phyloP scores from a whole-genome alignment of 2,113 vertebrate genomes.

The Saguinus imperator region DNA sequence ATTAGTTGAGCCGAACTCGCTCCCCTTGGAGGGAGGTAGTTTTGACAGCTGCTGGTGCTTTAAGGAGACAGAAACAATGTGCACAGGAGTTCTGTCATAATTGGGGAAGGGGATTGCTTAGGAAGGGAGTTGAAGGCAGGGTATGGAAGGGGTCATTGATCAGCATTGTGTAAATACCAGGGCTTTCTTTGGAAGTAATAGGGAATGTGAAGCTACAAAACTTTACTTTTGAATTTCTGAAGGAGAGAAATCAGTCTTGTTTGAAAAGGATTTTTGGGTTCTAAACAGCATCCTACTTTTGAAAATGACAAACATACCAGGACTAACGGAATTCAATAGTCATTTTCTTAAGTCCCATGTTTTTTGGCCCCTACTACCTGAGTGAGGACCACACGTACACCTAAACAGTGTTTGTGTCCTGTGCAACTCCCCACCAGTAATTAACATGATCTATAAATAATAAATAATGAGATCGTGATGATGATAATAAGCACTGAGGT shows the following conservation, averaged over 20 bases:
- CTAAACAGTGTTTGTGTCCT: not conserved
- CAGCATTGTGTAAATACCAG: not conserved
- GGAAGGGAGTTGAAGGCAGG: too few relatives aligned
- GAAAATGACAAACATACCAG: not conserved
- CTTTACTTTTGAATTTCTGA: not conserved
- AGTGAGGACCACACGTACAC: not conserved
- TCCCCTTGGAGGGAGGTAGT: not conserved
- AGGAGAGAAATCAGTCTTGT: not conserved
- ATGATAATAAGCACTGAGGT: not conserved
- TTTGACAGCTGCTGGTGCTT: not conserved
- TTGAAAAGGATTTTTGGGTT: not conserved
- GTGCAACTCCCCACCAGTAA: not conserved
- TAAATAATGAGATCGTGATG: not conserved
- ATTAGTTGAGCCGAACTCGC: not conserved
- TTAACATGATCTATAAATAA: not conserved
- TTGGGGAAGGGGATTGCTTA: not conserved
- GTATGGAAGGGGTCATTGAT: not conserved
- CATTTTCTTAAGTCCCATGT: not conserved
- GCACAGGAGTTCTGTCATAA: not conserved
- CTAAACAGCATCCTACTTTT: not conserved
- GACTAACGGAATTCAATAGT: not conserved
- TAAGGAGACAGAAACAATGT: not conserved
- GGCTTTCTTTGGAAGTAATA: not conserved
- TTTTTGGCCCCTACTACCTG: not conserved
- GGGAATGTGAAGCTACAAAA: not conserved